Evolutionary conservation across 2,113 vertebrate species (phyloP).

Genomic region (Todiramphus saurophagus): DNA sequence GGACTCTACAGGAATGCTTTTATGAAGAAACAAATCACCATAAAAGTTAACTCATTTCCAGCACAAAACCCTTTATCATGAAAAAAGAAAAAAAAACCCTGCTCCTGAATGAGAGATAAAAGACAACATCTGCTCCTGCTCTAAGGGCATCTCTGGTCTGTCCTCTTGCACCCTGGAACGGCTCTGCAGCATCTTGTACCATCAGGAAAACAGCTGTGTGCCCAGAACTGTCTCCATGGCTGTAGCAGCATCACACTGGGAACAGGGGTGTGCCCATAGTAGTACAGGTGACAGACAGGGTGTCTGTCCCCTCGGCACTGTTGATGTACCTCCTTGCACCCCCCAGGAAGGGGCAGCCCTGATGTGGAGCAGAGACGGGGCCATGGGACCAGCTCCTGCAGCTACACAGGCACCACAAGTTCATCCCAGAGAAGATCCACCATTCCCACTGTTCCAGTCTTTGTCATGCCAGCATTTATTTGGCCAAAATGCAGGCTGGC

Average conservation of each 20-base stretch:
- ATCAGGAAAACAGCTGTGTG: fast-evolving
- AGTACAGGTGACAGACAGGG: fast-evolving
- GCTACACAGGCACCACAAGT: background rate
- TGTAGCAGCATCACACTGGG: background rate
- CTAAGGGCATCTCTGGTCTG: background rate
- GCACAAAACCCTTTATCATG: background rate
- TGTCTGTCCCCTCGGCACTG: background rate
- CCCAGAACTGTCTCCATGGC: background rate
- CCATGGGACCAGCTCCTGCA: fast-evolving
- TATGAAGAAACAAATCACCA: no score
- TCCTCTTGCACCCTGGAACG: background rate
- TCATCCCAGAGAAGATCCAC: background rate
- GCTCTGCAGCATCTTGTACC: background rate
- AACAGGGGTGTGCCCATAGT: fast-evolving
- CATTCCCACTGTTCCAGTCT: background rate
- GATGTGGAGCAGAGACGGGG: background rate
- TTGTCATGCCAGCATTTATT: background rate
- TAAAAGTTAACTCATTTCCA: background rate
- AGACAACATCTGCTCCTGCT: background rate
- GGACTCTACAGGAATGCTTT: background rate
- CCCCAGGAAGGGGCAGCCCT: background rate
- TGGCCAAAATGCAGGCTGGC: background rate
- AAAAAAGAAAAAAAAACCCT: fast-evolving
- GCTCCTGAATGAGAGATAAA: background rate
- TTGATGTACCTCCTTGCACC: no score